Conservation (phyloP, 2,797 vertebrate genomes). For the Gymnoscopelus microlampas region DNA sequence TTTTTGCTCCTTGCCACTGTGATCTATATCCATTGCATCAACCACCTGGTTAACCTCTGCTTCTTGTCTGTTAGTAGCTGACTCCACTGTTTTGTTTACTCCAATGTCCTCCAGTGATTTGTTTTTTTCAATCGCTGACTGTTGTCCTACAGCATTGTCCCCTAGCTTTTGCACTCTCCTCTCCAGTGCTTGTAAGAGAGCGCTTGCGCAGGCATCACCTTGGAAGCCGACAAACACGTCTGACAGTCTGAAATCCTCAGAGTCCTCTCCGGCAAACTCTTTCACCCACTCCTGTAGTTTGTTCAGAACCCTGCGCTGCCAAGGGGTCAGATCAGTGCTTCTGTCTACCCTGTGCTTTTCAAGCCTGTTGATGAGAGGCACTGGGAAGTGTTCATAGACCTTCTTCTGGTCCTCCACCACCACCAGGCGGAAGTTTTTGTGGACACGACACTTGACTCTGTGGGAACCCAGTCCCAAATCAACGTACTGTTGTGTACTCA, state of each 20-base stretch:
- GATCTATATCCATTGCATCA: conserved; percentile 30
- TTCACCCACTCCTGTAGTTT: conserved; percentile 76
- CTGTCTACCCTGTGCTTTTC: conserved; percentile 85
- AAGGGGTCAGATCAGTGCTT: conserved; percentile 75
- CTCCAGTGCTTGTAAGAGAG: conserved; percentile 75
- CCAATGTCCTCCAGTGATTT: conserved; percentile 16
- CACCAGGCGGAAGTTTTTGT: conserved; percentile 78
- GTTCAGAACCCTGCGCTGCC: conserved; percentile 67
- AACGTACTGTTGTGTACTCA: conserved; percentile 82
- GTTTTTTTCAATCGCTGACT: conserved; percentile 12
- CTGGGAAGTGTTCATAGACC: conserved; percentile 82
- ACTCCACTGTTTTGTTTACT: conserved; percentile 25
- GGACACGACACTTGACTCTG: conserved; percentile 85
- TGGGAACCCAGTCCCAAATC: conserved; percentile 87
- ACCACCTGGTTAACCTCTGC: conserved; percentile 2
- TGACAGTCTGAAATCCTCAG: conserved; percentile 54
- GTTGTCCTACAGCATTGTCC: not conserved
- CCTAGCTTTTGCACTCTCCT: conserved; percentile 3
- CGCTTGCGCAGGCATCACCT: conserved; percentile 76
- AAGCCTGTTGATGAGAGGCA: conserved; percentile 84
- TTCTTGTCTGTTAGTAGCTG: not conserved
- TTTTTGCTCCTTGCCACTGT: conserved; percentile 23
- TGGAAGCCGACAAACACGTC: conserved; percentile 84
- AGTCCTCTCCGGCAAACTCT: conserved; percentile 48
- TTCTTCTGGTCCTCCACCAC: conserved; percentile 84